Evolutionary conservation across 2,113 vertebrate species (phyloP).

Genomic region (Ifrita kowaldi): DNA sequence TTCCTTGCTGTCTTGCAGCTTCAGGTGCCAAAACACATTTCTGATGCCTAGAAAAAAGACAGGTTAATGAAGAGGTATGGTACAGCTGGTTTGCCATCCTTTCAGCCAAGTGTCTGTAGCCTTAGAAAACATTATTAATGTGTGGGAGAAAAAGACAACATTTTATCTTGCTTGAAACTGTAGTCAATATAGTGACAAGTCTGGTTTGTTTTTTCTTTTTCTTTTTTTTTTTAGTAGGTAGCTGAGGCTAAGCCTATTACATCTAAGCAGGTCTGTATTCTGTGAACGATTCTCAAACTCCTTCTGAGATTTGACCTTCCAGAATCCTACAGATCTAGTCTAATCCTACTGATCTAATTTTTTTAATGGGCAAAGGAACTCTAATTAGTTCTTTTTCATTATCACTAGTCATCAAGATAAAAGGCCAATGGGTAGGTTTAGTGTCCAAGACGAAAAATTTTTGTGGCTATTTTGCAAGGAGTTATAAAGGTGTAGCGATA

Average conservation of each 20-base stretch:
- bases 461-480: not conserved
- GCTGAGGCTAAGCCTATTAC: not conserved
- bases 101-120: not conserved
- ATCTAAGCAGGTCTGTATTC: not conserved
- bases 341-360: not conserved
- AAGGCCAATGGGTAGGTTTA: not conserved
- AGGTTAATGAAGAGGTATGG: not conserved
- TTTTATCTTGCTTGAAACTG: constrained; percentile 22
- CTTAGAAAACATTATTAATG: not conserved
- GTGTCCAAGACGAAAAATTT: not conserved
- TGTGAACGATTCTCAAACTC: too few relatives aligned
- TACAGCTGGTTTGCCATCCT: not conserved
- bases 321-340: not conserved
- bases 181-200: not conserved
- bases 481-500: not conserved
- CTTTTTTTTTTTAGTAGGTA: not conserved
- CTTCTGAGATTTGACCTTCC: constrained; percentile 2
- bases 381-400: constrained; percentile 20
- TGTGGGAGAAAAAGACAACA: not conserved
- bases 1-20: not conserved
- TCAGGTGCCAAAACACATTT: not conserved
- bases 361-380: not conserved
- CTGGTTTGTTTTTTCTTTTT: not conserved
- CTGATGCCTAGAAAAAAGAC: not conserved
- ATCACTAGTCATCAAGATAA: not conserved